phyloP scores from a whole-genome alignment of 2,113 vertebrate genomes.

The Motacilla alba region DNA sequence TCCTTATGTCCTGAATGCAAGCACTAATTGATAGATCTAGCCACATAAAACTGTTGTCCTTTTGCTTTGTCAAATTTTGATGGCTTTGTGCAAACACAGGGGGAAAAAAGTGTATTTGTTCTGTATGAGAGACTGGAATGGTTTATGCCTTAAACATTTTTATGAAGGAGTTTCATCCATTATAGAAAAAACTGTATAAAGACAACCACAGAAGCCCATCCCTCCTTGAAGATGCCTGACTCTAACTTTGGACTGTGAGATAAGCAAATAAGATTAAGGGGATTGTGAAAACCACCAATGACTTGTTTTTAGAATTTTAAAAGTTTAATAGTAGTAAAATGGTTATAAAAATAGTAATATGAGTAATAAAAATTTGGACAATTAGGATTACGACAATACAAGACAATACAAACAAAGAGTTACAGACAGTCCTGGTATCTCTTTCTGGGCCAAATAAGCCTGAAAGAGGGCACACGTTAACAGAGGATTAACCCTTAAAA shows the following conservation, averaged over 20 bases:
- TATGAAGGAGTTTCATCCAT: background rate
- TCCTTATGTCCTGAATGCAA: background rate
- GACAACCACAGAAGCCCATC: background rate
- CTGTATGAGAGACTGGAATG: background rate
- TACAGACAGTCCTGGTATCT: too few relatives aligned
- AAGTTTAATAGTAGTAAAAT: too few relatives aligned
- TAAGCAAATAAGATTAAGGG: background rate
- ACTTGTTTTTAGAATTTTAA: too few relatives aligned
- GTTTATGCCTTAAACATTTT: background rate
- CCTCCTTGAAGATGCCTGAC: background rate
- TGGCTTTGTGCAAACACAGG: background rate
- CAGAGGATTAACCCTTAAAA: too few relatives aligned
- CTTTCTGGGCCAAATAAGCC: too few relatives aligned
- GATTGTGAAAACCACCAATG: too few relatives aligned
- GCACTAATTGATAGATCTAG: background rate
- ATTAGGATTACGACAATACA: too few relatives aligned
- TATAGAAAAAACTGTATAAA: background rate
- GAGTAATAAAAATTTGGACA: too few relatives aligned
- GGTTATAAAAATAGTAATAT: too few relatives aligned
- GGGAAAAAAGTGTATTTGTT: background rate
- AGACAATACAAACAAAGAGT: too few relatives aligned
- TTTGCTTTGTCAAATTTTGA: background rate
- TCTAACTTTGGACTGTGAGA: background rate
- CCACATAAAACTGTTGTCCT: background rate
- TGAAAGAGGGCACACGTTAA: too few relatives aligned